Evolutionary conservation across 1,140 invertebrate genomes (phyloP), one percentile per base, ranked within the genome.

Genomic region (Sminthurides bifidus): DNA sequence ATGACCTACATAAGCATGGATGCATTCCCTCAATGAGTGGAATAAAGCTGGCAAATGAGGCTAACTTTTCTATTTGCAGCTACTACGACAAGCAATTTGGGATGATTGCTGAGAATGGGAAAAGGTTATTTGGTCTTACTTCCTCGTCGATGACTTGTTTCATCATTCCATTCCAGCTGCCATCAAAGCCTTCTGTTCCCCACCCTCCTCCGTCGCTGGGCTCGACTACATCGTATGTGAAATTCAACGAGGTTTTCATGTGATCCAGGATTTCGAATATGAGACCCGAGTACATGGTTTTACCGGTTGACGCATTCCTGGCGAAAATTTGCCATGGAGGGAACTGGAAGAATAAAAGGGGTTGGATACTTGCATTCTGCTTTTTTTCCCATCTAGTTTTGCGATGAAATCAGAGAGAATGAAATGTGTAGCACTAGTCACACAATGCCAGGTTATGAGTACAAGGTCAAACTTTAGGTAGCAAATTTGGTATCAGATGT

Each of bases 181-280:
- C 52, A 38, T 66, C 54, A 52, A 45, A 29, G 52, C 40, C 35
- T 15, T 48, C 31, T 27, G 33, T 17, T 21, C 65, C 52, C 50
- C 49, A 61, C 23, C 27, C 52, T 53, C 58, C 60, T 38, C 59
- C 49, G 40, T 33, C 24, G 10, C 17, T 24, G 14, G 53, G 53
- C n/a, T 41, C 45, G 4, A 55, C 43, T 12, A 66, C 54, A 6
- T 69, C 68, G 63, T 69, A 77, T 67, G 85, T 85, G 62, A 93
- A 92, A 70, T 93, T 93, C 52, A 92, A 73, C 60, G 78, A 82
- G 8, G 74, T 74, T 0, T 82, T 76, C n/a, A 92, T 68, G 63
- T 88, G 79, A 59, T 81, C 76, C 0, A 92, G 59, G 30, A 92
- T 80, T 68, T 92, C 84, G 68, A 90, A 87, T 17, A 86, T 75